Evolutionary conservation across 2,888 invertebrate genomes (phyloP).

Genomic region (Rotaria socialis): DNA sequence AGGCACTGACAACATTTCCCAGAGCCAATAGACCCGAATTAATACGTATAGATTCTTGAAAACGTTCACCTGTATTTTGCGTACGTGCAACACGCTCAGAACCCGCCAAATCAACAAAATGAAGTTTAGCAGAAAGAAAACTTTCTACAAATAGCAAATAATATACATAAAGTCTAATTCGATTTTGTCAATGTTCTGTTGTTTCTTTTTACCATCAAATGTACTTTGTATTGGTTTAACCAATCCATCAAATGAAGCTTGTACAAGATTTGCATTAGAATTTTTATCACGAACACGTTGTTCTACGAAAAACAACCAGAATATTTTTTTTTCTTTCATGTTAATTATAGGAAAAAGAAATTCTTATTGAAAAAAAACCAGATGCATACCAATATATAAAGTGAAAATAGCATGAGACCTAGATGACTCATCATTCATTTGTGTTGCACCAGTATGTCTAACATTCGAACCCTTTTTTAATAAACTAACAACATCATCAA

Average conservation of each 20-base stretch:
- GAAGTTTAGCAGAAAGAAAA: slow-evolving; percentile 55
- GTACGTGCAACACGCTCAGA: slow-evolving; percentile 59
- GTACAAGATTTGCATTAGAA: neutral
- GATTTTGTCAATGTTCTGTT: too few species aligned
- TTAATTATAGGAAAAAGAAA: too few species aligned
- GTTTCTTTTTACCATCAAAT: neutral
- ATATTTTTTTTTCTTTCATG: neutral
- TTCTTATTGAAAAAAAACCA: neutral
- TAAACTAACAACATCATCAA: slow-evolving; percentile 58
- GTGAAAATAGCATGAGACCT: slow-evolving; percentile 60
- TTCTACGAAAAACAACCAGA: slow-evolving; percentile 38
- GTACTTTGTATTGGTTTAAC: neutral
- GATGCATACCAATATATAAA: slow-evolving; percentile 54
- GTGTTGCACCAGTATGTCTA: slow-evolving; percentile 59
- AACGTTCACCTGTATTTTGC: slow-evolving; percentile 60
- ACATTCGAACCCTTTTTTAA: slow-evolving; percentile 56
- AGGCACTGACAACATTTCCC: slow-evolving; percentile 46
- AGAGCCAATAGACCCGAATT: slow-evolving; percentile 59
- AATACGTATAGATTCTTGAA: slow-evolving; percentile 60
- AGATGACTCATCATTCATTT: slow-evolving; percentile 60
- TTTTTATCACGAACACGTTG: slow-evolving; percentile 36
- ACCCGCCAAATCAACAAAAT: slow-evolving; percentile 60
- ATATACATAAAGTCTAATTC: neutral
- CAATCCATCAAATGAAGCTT: slow-evolving; percentile 39
- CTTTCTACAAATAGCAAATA: slow-evolving; percentile 32